These are phyloP conservation scores for Neoniphon sammara DNA, from an alignment of 2,797 vertebrate genomes.

Conservation along the genomic window DNA sequence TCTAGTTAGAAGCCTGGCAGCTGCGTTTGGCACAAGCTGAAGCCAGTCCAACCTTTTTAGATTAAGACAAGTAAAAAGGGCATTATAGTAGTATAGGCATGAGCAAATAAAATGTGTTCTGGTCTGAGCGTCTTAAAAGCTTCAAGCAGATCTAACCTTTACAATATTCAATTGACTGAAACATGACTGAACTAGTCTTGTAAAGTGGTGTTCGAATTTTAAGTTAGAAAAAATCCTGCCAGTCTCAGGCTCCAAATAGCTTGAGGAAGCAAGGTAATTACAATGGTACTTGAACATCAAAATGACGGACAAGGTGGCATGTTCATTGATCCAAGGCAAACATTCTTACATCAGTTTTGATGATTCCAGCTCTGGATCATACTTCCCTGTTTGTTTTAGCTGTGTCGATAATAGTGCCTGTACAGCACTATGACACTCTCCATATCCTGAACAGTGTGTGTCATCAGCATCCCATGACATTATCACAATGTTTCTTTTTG, in stretches of 20 bases:
- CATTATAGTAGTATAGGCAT: too few relatives aligned
- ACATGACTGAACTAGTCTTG: too few relatives aligned
- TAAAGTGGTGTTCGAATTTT: too few relatives aligned
- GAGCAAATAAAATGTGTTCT: too few relatives aligned
- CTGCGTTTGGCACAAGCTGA: too few relatives aligned
- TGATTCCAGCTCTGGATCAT: neutral
- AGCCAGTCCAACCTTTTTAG: too few relatives aligned
- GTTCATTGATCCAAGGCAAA: neutral
- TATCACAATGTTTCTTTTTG: too few relatives aligned
- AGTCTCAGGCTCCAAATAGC: neutral
- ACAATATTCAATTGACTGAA: too few relatives aligned
- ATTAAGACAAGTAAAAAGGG: too few relatives aligned
- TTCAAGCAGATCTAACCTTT: too few relatives aligned
- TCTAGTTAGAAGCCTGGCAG: neutral
- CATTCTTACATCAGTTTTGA: neutral
- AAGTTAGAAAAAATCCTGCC: neutral
- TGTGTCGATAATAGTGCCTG: neutral
- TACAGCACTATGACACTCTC: neutral
- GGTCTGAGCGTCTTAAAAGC: too few relatives aligned
- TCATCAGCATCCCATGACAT: neutral
- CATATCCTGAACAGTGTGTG: neutral
- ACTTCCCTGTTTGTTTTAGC: neutral
- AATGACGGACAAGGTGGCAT: neutral
- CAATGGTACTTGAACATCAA: neutral
- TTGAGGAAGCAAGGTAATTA: neutral